Evolutionary conservation across 2,113 vertebrate genomes (phyloP), one percentile per base, ranked within the genome.

Genomic region (Nettapus auritus): DNA sequence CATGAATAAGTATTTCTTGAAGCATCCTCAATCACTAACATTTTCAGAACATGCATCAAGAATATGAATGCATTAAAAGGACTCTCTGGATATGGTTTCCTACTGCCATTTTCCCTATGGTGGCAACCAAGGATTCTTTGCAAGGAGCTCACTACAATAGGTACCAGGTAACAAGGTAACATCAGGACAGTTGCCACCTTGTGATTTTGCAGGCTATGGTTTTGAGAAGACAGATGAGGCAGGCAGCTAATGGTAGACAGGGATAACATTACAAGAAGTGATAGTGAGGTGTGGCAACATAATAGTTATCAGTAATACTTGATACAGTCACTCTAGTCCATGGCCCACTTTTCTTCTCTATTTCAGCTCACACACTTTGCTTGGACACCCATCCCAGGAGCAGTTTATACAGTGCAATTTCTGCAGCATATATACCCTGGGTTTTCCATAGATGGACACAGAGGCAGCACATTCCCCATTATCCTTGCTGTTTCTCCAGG

Each of bases 391-490:
- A 29, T 12, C 18, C 33, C 11, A 16, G 34, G 26, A 75, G 26
- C 67, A 56, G 26, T 5, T 52, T 52, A 46, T 20, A 10, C 29
- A 13, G 6, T 42, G 23, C 34, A 44, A 4, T 6, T 86, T 77
- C 80, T 86, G 64, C 40, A 42, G 50, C 38, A 38, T 6, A n/a
- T 9, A 29, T 0, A 0, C 10, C 42, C 40, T 0, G 5, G 55
- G 26, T 63, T 74, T 77, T 74, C 48, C 34, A 33, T 1, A 66
- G 59, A 69, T 44, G 42, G 13, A 64, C 28, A 68, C 14, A 82
- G 14, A 34, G 31, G 56, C 74, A 44, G 33, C 16, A 3, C 40
- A 89, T 42, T 9, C 44, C 31, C 22, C 22, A 7, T 26, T 42
- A 38, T 21, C 20, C 48, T 68, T 60, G 29, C 2, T 16, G 60